phyloP scores from a whole-genome alignment of 2,797 vertebrate genomes.

The Taenioides sp. region DNA sequence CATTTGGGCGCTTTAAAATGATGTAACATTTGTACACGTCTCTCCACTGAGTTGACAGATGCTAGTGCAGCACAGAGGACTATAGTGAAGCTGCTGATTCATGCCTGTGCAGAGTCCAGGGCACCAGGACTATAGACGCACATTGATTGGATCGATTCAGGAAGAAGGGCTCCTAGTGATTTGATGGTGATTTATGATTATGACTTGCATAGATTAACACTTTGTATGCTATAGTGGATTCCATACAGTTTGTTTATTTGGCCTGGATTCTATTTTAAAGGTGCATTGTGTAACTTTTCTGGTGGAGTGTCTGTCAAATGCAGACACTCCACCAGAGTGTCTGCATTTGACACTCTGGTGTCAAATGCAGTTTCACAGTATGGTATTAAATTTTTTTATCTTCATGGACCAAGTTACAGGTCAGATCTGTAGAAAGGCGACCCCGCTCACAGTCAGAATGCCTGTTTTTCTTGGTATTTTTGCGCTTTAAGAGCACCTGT shows the following conservation, averaged over 20 bases:
- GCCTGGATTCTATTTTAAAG: not conserved
- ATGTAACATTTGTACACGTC: conserved; percentile 25
- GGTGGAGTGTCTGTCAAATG: too few relatives aligned
- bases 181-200: conserved; percentile 15
- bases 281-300: too few relatives aligned
- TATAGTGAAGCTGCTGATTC: conserved; percentile 50
- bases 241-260: not conserved
- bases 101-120: conserved; percentile 30
- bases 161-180: conserved; percentile 25
- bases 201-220: not conserved
- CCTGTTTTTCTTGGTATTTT: too few relatives aligned
- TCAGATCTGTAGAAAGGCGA: too few relatives aligned
- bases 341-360: too few relatives aligned
- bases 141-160: conserved; percentile 44
- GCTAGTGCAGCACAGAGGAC: conserved; percentile 38
- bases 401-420: too few relatives aligned
- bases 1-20: conserved; percentile 3
- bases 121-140: conserved; percentile 49
- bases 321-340: too few relatives aligned
- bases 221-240: too few relatives aligned
- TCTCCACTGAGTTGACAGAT: conserved; percentile 42
- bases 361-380: too few relatives aligned
- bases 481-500: too few relatives aligned
- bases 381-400: too few relatives aligned
- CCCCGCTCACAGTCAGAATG: too few relatives aligned